Evolutionary conservation across 2,113 vertebrate genomes (phyloP), one percentile per base, ranked within the genome.

Genomic region (Callopanchax toddi): DNA sequence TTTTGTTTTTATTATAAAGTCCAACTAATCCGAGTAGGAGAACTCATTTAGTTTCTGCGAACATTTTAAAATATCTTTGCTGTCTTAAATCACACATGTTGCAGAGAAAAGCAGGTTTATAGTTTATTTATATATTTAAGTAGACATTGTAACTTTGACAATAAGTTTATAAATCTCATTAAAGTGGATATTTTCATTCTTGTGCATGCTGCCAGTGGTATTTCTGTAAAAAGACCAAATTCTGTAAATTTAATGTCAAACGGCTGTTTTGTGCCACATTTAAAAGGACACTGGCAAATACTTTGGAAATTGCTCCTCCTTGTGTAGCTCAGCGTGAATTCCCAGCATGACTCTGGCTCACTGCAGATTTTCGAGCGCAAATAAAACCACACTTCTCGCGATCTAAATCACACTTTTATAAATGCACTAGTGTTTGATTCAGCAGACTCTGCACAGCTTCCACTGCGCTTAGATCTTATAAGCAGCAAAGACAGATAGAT

Each of bases 221-320:
- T n/a, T n/a, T n/a, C n/a, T n/a, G n/a, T n/a, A n/a, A n/a, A n/a
- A n/a, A n/a, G n/a, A n/a, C n/a, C n/a, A n/a, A n/a, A 78, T 49
- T 34, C 43, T 43, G 46, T 65, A 46, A 25, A 57, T 67, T 70
- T 71, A 25, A 60, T 21, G 74, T 54, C 43, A 59, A 36, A 42
- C 25, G 15, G 48, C 16, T 18, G 65, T 67, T 82, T 60, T 78
- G 13, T 78, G 71, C 40, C 11, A 11, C 20, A 7, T 49, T 50
- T 36, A 54, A 36, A 53, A 52, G 77, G 74, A 67, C 74, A 65
- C 48, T 67, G 37, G 11, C 58, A 72, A 62, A 76, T 63, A 40
- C 48, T 70, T 69, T 66, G 22, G 60, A 60, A 71, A 54, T 29
- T 36, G 34, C 29, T 42, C 46, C 60, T 76, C 58, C 42, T 60